Conservation (phyloP, 2,797 vertebrate species). For the Cottoperca gobio region DNA sequence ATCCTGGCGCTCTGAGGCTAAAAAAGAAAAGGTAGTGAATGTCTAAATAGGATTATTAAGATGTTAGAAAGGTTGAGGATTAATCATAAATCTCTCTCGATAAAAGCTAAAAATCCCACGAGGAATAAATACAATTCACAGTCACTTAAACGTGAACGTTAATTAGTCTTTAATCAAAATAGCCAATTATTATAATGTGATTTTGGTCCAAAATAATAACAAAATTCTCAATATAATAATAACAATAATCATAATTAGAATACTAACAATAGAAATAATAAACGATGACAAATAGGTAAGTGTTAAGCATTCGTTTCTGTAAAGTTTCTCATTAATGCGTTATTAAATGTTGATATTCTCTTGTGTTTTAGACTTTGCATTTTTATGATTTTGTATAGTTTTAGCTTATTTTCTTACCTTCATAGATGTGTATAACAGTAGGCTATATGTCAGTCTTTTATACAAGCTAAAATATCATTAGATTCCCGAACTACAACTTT, state of each 20-base stretch:
- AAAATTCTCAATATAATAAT: too few species aligned
- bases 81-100: background rate
- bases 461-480: background rate
- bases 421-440: background rate
- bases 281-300: background rate
- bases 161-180: background rate
- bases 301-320: background rate
- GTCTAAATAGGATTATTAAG: background rate
- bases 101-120: background rate
- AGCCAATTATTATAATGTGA: background rate
- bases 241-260: conserved; percentile 17
- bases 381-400: background rate
- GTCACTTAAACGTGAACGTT: background rate
- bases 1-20: background rate
- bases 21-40: background rate
- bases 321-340: background rate
- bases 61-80: background rate
- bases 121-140: background rate
- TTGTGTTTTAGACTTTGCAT: background rate
- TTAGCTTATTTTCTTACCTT: background rate
- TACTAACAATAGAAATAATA: conserved; percentile 24
- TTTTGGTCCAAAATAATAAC: background rate
- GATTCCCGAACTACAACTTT: background rate
- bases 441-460: background rate
- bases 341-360: background rate